Evolutionary conservation across 92 coral and sea anemone species (phyloP), one percentile per base, ranked within the genome.

Genomic region (Porites divaricata): DNA sequence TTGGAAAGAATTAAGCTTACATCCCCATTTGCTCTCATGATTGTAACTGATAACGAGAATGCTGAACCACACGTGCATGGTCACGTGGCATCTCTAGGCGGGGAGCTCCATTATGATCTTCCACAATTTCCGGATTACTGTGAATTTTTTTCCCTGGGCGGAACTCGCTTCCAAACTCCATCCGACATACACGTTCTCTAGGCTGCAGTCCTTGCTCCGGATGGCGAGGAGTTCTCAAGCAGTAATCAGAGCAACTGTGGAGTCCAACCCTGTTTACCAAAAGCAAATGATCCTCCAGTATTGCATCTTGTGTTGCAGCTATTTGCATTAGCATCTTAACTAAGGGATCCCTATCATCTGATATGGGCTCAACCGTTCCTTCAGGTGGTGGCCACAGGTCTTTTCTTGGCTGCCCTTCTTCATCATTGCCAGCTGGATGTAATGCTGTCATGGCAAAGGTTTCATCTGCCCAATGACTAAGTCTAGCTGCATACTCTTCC

Each of bases 271-370:
- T 64, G 16, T 83, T 83, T n/a, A 84, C 88, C 75, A 85, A 68
- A 28, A 45, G 82, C 71, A 76, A 56, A 81, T 77, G 78, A 78
- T 85, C 89, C 28, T 85, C 72, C 28, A 85, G 89, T 9, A 84
- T 76, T 0, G 83, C 88, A 65, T 84, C 82, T 74, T 84, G 82
- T 52, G 88, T 84, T 84, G 78, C 23, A 0, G 87, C 50, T 51
- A 81, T 85, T 49, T 87, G 83, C 90, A 87, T 87, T 66, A 87
- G 83, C 87, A 87, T 75, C 83, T 82, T 87, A 3, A 87, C 77
- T 67, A 87, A 49, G 45, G 91, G 87, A 87, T 87, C 91, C 50
- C 54, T 49, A 14, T 81, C 83, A 66, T 65, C 69, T 56, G 83
- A 56, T 74, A 74, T 51, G 1, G 87, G 87, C 13, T 87, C 87